These are phyloP conservation scores for Drosophila anomalata DNA, from an alignment of 2,888 invertebrate species.

Conservation along the genomic window DNA sequence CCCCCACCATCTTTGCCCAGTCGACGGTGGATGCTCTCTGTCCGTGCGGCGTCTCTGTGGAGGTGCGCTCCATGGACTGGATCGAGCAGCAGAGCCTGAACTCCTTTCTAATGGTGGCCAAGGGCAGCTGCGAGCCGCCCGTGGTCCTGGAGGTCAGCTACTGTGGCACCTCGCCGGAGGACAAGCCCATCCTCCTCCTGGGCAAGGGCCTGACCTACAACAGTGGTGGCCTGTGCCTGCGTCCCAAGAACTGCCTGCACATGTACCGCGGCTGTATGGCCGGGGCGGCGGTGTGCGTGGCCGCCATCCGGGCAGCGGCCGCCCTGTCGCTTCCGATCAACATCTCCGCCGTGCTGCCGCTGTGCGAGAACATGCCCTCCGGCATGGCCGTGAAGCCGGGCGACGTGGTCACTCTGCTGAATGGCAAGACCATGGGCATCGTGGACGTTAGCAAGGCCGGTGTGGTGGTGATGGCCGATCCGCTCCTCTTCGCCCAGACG, in stretches of 20 bases:
- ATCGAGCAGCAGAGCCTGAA: slow-evolving; percentile 85
- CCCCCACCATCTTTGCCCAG: slow-evolving; percentile 89
- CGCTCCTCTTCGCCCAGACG: slow-evolving; percentile 90
- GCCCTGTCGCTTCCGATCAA: slow-evolving; percentile 85
- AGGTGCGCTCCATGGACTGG: slow-evolving; percentile 85
- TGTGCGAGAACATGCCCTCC: slow-evolving; percentile 85
- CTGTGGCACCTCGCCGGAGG: slow-evolving; percentile 83
- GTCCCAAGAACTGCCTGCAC: slow-evolving; percentile 68
- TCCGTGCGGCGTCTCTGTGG: slow-evolving; percentile 85
- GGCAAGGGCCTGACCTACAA: slow-evolving; percentile 86
- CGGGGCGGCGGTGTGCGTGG: slow-evolving; percentile 86
- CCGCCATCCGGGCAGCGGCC: slow-evolving; percentile 85
- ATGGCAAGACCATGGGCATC: slow-evolving; percentile 85
- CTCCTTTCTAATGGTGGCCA: slow-evolving; percentile 84
- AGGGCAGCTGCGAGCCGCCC: slow-evolving; percentile 85
- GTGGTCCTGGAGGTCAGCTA: slow-evolving; percentile 86
- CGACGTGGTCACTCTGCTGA: slow-evolving; percentile 84
- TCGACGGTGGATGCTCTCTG: slow-evolving; percentile 87
- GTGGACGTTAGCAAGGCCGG: slow-evolving; percentile 89
- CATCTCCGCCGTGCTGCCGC: slow-evolving; percentile 83
- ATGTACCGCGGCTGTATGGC: slow-evolving; percentile 86
- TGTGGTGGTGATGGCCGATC: slow-evolving; percentile 91
- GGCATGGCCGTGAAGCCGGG: slow-evolving; percentile 86
- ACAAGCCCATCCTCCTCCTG: slow-evolving; percentile 85
- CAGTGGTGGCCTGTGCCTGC: slow-evolving; percentile 82